A percentile compares a stretch with the other conserved stretches of the same genome.
Conservation (phyloP, 92 coral and sea anemone genomes). For the Metridium senile region DNA sequence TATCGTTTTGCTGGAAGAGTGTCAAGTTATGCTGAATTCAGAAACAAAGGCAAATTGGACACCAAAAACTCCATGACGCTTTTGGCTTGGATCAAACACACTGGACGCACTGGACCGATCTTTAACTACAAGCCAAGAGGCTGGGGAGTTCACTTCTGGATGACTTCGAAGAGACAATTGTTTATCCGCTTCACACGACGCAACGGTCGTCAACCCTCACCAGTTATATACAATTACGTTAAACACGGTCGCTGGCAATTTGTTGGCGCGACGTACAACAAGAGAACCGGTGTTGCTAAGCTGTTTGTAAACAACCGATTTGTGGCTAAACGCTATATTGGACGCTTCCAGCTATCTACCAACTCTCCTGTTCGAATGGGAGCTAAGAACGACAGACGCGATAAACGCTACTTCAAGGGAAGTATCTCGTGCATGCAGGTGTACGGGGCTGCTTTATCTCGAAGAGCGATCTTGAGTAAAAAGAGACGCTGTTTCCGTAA, state of each 20-base stretch:
- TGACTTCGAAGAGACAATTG: conserved; percentile 38
- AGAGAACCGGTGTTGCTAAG: conserved; percentile 30
- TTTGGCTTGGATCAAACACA: conserved; percentile 66
- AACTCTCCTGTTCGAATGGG: conserved; percentile 22
- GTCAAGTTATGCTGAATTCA: conserved; percentile 65
- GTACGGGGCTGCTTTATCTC: not conserved
- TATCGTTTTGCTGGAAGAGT: conserved; percentile 54
- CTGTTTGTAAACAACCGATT: conserved; percentile 32
- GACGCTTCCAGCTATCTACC: conserved; percentile 32
- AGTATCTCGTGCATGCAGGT: conserved; percentile 41
- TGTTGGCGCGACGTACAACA: conserved; percentile 29
- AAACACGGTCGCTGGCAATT: conserved; percentile 6
- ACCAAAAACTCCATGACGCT: conserved; percentile 72
- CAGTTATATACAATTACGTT: conserved; percentile 1
- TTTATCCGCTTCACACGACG: conserved; percentile 50
- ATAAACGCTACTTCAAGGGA: conserved; percentile 27
- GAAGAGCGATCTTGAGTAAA: not conserved
- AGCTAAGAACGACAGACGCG: conserved; percentile 15
- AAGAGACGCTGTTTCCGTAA: conserved; percentile 25
- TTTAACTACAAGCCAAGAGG: conserved; percentile 51
- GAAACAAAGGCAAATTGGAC: conserved; percentile 65
- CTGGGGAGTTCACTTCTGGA: conserved; percentile 69
- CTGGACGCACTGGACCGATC: conserved; percentile 63
- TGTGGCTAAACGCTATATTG: not conserved
- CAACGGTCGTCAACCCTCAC: conserved; percentile 17